A percentile compares a stretch with the other conserved stretches of the same genome.
phyloP scores from a whole-genome alignment of 2,888 invertebrate species.

The Argyresthia albistria region DNA sequence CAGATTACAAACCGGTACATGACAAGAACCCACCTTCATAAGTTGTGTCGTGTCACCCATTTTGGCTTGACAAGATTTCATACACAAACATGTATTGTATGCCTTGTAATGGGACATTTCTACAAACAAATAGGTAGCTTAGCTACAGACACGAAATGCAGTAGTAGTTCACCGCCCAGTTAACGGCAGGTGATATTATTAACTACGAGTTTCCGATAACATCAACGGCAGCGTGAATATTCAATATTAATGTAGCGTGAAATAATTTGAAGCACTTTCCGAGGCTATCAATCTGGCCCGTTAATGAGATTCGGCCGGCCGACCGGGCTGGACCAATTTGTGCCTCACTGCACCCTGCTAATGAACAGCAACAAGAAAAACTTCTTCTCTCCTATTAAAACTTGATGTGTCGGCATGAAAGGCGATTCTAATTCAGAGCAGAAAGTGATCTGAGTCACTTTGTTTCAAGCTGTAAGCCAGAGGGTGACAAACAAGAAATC shows the following conservation, averaged over 20 bases:
- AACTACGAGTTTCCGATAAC: constrained; percentile 21
- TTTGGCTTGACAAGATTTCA: background rate
- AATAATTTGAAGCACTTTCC: constrained; percentile 62
- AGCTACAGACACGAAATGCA: too few relatives aligned
- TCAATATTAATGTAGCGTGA: constrained; percentile 58
- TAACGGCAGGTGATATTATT: constrained; percentile 15
- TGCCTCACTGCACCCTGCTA: constrained; percentile 49
- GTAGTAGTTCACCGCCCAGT: background rate
- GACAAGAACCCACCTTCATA: constrained; percentile 30
- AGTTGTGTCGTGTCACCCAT: constrained; percentile 35
- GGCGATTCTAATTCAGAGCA: too few relatives aligned
- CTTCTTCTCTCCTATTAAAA: constrained; percentile 3
- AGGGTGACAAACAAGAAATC: constrained; percentile 10
- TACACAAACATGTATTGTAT: too few relatives aligned
- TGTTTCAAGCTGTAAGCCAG: constrained; percentile 8
- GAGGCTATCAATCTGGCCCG: constrained; percentile 55
- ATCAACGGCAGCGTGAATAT: constrained; percentile 33
- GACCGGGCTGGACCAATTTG: constrained; percentile 49
- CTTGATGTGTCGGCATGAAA: background rate
- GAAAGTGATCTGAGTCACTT: background rate
- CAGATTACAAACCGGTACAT: constrained; percentile 40
- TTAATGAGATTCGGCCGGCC: constrained; percentile 63
- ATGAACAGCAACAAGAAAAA: constrained; percentile 31
- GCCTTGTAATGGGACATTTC: too few relatives aligned
- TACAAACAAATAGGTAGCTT: too few relatives aligned